phyloP scores from a whole-genome alignment of 2,113 vertebrate species.

The Miniopterus natalensis region DNA sequence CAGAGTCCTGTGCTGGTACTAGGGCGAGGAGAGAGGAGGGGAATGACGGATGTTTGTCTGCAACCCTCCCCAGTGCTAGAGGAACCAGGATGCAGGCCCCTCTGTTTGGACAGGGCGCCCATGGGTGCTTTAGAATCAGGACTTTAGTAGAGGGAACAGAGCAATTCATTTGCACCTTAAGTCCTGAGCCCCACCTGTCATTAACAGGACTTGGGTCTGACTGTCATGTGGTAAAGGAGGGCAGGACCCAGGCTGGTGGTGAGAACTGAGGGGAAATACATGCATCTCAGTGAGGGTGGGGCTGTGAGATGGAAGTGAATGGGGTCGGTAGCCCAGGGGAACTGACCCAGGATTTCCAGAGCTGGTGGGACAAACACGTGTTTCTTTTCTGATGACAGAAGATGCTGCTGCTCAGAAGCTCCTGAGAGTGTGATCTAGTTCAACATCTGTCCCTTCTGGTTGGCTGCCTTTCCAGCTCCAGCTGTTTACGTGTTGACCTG shows the following conservation, averaged over 20 bases:
- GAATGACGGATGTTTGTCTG: neutral
- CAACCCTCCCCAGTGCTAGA: neutral
- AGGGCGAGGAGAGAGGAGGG: neutral
- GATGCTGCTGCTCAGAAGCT: too few relatives aligned
- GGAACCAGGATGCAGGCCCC: neutral
- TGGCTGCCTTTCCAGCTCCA: neutral
- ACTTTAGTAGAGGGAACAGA: neutral
- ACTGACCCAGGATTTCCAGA: neutral
- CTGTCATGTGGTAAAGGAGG: neutral
- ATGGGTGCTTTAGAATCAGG: neutral
- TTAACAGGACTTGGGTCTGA: neutral
- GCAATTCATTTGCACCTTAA: neutral
- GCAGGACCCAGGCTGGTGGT: neutral
- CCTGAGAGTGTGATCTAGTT: too few relatives aligned
- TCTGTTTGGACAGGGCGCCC: neutral
- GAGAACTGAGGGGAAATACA: neutral
- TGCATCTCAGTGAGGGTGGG: fast-evolving
- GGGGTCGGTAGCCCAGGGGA: too few relatives aligned
- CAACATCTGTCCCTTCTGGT: too few relatives aligned
- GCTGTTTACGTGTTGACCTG: neutral
- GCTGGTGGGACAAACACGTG: neutral
- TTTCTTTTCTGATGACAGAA: neutral
- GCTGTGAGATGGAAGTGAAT: fast-evolving
- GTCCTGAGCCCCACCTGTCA: neutral
- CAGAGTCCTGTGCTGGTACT: neutral